Evolutionary conservation across 2,888 invertebrate genomes (phyloP).

Genomic region (Drosophila rubida): DNA sequence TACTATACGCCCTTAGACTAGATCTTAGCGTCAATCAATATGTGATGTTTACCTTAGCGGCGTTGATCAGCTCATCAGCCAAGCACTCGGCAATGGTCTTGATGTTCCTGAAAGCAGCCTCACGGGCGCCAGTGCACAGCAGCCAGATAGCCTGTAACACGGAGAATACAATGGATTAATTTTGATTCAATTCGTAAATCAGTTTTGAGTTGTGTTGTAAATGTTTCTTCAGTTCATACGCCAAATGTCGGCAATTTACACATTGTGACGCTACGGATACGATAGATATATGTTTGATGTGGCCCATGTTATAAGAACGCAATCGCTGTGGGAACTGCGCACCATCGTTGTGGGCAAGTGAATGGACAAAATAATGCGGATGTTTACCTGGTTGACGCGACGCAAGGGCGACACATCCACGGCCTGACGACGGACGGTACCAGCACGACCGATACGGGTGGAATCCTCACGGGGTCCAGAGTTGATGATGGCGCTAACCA

Average conservation of each 20-base stretch:
- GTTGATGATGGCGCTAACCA: constrained; percentile 99
- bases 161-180: constrained; percentile 15
- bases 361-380: neutral
- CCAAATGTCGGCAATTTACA: constrained; percentile 61
- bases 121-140: constrained; percentile 98
- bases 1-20: too few species aligned
- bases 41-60: constrained; percentile 91
- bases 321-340: constrained; percentile 56
- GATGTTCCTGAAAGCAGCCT: constrained; percentile 99
- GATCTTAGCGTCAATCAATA: neutral
- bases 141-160: constrained; percentile 95
- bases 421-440: constrained; percentile 99
- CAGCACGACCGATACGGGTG: constrained; percentile 99
- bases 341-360: constrained; percentile 52
- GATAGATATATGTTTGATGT: constrained; percentile 65
- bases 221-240: constrained; percentile 81
- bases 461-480: constrained; percentile 99
- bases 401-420: constrained; percentile 99
- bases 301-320: constrained; percentile 68
- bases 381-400: constrained; percentile 94
- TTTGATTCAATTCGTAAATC: neutral
- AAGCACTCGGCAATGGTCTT: constrained; percentile 99
- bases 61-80: constrained; percentile 99
- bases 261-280: constrained; percentile 80
- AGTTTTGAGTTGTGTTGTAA: neutral